Evolutionary conservation across 2,113 vertebrate species (phyloP).

Genomic region (Micromys minutus): DNA sequence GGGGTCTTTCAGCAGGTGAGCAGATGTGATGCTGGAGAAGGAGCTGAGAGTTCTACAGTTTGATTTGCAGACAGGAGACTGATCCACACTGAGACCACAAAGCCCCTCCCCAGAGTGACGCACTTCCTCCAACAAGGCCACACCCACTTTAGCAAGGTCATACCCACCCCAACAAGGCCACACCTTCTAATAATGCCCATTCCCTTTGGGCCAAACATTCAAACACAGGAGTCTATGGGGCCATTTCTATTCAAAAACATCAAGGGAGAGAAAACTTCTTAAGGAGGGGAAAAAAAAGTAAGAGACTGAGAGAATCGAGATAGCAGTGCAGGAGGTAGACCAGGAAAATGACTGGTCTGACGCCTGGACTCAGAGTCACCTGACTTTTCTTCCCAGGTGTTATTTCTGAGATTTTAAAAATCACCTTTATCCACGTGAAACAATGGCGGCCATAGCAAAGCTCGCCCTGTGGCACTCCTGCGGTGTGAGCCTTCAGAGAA

Average conservation of each 20-base stretch:
- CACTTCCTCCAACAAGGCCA: too few species aligned
- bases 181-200: neutral
- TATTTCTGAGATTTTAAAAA: neutral
- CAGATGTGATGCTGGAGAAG: neutral
- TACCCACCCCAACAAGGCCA: neutral
- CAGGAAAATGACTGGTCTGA: neutral
- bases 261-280: neutral
- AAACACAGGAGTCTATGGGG: neutral
- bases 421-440: neutral
- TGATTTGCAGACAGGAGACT: neutral
- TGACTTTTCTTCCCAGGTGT: neutral
- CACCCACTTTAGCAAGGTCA: too few species aligned
- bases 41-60: neutral
- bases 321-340: neutral
- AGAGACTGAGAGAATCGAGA: neutral
- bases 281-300: neutral
- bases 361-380: neutral
- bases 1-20: too few species aligned
- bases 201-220: neutral
- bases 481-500: neutral
- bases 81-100: neutral
- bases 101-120: too few species aligned
- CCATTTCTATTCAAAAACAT: neutral
- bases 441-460: neutral
- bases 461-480: neutral